Conservation (phyloP, 1,140 invertebrate genomes). For the Paracyclopina nana region DNA sequence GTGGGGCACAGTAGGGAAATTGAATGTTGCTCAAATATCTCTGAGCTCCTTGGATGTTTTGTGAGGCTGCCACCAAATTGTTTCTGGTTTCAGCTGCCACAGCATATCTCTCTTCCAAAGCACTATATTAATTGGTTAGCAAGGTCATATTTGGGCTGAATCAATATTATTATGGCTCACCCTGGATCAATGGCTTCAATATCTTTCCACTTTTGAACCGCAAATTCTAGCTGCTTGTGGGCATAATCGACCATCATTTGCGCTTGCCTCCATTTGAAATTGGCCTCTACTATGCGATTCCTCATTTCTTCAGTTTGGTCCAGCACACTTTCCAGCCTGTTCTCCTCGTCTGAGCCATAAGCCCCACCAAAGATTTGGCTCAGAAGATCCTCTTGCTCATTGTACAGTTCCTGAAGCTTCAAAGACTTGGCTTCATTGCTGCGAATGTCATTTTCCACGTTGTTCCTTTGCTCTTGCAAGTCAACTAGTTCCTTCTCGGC, state of each 20-base stretch:
- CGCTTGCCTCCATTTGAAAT: slow-evolving; percentile 34
- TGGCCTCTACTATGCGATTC: slow-evolving; percentile 30
- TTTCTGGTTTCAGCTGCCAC: slow-evolving; percentile 35
- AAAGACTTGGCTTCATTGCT: slow-evolving; percentile 24
- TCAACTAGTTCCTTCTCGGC: slow-evolving; percentile 25
- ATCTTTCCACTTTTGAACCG: slow-evolving; percentile 28
- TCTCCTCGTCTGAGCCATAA: slow-evolving; percentile 32
- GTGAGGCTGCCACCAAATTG: slow-evolving; percentile 35
- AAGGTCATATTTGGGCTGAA: neutral
- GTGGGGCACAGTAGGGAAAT: slow-evolving; percentile 38
- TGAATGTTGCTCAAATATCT: slow-evolving; percentile 34
- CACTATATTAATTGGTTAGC: slow-evolving; percentile 19
- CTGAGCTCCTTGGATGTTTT: slow-evolving; percentile 35
- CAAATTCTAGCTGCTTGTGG: slow-evolving; percentile 27
- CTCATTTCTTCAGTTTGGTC: slow-evolving; percentile 30
- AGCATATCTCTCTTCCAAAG: slow-evolving; percentile 27
- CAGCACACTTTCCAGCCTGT: slow-evolving; percentile 29
- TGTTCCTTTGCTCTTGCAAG: slow-evolving; percentile 20
- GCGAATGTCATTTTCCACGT: slow-evolving; percentile 23
- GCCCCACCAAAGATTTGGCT: slow-evolving; percentile 32
- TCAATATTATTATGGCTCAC: neutral
- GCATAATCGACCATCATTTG: slow-evolving; percentile 30
- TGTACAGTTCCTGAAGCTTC: slow-evolving; percentile 27
- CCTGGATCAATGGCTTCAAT: slow-evolving; percentile 18
- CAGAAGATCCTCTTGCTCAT: slow-evolving; percentile 30